Base-by-base conservation (phyloP, 2,888 invertebrate species). In the Masnerella sp. region DNA sequence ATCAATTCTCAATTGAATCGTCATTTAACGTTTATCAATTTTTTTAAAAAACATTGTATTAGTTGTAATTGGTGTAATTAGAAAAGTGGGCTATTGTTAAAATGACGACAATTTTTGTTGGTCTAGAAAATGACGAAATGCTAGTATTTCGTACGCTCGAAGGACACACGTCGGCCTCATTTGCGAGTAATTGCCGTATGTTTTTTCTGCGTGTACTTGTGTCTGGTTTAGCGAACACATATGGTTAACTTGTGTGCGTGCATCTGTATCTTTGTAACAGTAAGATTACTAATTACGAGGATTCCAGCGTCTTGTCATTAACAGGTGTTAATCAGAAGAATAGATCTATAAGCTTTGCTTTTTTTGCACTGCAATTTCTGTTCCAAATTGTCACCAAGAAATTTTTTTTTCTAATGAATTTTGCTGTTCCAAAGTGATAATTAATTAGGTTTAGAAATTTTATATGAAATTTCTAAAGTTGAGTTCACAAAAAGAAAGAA, bases 141-240 rank as follows among this genome's bases (percentile, higher is more conserved):
- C 70, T 71, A 38, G 67, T 52, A 75, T 75, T 75, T 75, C 71
- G 74, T 71, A 62, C 67, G 62, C 67, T 64, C 45, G 75, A 75
- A 71, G 70, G 71, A 75, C 75, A 61, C 62, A 52, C 32, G 67
- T 30, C 68, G 74, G 62, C 74, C 74, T 75, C 74, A 71, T 75
- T 74, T 58, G 62, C 45, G 52, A 47, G 62, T 75, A 75, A 75
- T 75, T 75, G 70, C 62, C 38, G 62, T 76, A 77, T 65, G 75
- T 77, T 74, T 64, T 76, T 70, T 74, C 62, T 54, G 49, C 56
- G 54, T 40, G 34, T 40, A 34, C 25, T 30, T 42, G 40, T 68
- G 52, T 47, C 14, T 59, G 42, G 32, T 8, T 18, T 4, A n/a
- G 51, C 36, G n/a, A 28, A 36, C 8, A 5, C 30, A 56, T 30